These are phyloP conservation scores for Labeo rohita DNA, from an alignment of 2,113 vertebrate species.

Conservation along the genomic window DNA sequence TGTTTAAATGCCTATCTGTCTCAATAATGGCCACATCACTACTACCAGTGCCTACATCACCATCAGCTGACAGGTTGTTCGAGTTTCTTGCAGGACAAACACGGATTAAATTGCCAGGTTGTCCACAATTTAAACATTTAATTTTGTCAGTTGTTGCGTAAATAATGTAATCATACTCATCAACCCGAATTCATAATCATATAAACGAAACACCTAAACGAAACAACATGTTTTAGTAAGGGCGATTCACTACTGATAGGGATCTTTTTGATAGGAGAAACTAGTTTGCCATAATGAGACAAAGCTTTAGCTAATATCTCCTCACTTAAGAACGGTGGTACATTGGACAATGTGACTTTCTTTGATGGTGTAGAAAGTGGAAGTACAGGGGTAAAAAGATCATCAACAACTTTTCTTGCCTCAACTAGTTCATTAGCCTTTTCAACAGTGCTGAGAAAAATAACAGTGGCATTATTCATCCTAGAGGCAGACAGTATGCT, in stretches of 20 bases:
- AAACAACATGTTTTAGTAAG: constrained; percentile 19
- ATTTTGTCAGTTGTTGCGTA: neutral
- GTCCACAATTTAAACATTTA: neutral
- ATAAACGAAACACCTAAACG: constrained; percentile 42
- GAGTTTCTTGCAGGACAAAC: neutral
- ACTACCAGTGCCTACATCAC: neutral
- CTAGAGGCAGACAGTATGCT: neutral
- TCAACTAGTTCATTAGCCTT: neutral
- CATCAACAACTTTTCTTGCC: neutral
- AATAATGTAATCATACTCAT: neutral
- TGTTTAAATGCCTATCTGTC: too few species aligned
- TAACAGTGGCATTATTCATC: neutral
- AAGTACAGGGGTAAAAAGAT: neutral
- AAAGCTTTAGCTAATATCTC: neutral
- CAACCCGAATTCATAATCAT: neutral
- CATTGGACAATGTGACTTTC: neutral
- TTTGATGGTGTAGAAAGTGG: neutral
- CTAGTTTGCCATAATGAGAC: too few species aligned
- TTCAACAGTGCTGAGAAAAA: neutral
- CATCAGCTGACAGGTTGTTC: neutral
- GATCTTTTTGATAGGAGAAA: neutral
- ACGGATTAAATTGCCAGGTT: neutral
- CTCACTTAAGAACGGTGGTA: too few species aligned
- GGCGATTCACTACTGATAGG: neutral
- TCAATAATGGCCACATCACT: neutral